Percentiles rank a stretch among this genome's conserved stretches.
phyloP scores from a whole-genome alignment of 2,797 vertebrate species.

The Hippocampus kuda region DNA sequence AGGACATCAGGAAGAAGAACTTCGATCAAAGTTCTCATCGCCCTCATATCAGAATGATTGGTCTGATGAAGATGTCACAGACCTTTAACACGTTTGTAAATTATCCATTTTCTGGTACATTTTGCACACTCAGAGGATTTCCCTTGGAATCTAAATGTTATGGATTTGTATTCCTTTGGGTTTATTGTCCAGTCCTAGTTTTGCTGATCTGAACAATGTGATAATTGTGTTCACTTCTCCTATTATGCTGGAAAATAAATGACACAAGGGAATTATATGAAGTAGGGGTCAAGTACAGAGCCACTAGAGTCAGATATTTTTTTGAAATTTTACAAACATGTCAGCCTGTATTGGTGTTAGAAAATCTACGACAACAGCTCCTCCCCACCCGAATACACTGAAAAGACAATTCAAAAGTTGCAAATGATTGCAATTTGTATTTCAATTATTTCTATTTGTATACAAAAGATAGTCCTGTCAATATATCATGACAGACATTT shows the following conservation, averaged over 20 bases:
- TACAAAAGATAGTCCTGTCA: neutral
- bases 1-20: slow-evolving; percentile 17
- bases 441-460: neutral
- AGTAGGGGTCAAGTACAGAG: neutral
- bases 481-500: neutral
- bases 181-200: neutral
- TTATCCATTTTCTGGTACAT: neutral
- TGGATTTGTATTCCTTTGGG: neutral
- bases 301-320: neutral
- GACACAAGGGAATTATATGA: neutral
- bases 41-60: slow-evolving; percentile 30
- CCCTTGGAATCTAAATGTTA: neutral
- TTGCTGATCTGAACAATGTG: neutral
- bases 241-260: too few species aligned
- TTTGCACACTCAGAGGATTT: neutral
- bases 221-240: neutral
- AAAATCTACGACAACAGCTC: neutral
- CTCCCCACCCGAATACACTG: neutral
- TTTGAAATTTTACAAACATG: neutral
- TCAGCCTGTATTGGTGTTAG: too few species aligned
- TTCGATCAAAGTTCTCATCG: slow-evolving; percentile 12
- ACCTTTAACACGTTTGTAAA: slow-evolving; percentile 29
- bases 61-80: slow-evolving; percentile 50
- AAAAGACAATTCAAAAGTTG: neutral
- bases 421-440: neutral